Conservation (phyloP, 2,113 vertebrate genomes). For the Urocitellus parryii region DNA sequence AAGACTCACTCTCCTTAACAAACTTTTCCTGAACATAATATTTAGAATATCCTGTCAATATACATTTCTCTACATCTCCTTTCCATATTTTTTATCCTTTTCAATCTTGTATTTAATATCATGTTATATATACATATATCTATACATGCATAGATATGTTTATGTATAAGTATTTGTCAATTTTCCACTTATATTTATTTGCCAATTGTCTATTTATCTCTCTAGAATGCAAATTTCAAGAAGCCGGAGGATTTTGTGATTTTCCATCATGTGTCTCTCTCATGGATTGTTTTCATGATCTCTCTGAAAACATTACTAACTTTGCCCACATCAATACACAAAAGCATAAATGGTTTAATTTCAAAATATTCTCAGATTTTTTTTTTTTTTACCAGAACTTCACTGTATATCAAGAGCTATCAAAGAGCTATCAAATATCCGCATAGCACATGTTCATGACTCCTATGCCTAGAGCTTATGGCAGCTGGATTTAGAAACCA, state of each 20-base stretch:
- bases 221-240: background rate
- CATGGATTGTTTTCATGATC: background rate
- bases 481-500: background rate
- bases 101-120: background rate
- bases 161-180: too few relatives aligned
- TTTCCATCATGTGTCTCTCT: background rate
- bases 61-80: background rate
- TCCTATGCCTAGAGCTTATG: background rate
- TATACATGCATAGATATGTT: too few relatives aligned
- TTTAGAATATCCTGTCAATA: background rate
- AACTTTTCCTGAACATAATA: background rate
- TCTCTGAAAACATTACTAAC: background rate
- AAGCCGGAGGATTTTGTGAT: background rate
- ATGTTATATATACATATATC: background rate
- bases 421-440: background rate
- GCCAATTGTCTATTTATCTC: background rate
- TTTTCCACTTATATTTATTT: background rate
- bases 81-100: background rate
- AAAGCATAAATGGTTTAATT: background rate
- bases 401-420: too few relatives aligned
- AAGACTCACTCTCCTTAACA: background rate
- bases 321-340: background rate
- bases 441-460: background rate
- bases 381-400: background rate
- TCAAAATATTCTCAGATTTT: background rate